A percentile compares a stretch with the other conserved stretches of the same genome.
Evolutionary conservation across 2,113 vertebrate genomes (phyloP).

Genomic region (Naja naja): DNA sequence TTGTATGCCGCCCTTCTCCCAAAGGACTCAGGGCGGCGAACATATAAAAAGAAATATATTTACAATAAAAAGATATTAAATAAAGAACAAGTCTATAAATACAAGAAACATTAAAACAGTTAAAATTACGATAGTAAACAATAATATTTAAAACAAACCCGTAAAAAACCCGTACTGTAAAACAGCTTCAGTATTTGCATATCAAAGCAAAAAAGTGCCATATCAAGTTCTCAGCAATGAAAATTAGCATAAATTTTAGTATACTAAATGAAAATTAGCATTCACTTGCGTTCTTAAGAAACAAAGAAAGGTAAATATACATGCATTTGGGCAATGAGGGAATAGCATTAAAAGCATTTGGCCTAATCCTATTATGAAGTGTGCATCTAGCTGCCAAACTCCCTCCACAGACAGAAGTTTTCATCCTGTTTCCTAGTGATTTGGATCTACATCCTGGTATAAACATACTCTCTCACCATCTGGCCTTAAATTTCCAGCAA

Average conservation of each 20-base stretch:
- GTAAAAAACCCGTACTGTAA: too few relatives aligned
- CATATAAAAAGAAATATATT: too few relatives aligned
- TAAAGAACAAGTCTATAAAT: too few relatives aligned
- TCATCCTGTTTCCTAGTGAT: not conserved
- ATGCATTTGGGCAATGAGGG: not conserved
- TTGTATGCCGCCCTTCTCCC: too few relatives aligned
- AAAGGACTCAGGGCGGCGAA: too few relatives aligned
- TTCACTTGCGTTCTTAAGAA: not conserved
- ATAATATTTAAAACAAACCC: too few relatives aligned
- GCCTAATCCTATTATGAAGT: not conserved
- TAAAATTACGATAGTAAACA: too few relatives aligned
- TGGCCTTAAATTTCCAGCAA: not conserved
- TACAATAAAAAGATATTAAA: too few relatives aligned
- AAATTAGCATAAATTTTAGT: not conserved
- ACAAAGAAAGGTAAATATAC: not conserved
- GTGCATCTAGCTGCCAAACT: not conserved
- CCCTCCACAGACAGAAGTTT: too few relatives aligned
- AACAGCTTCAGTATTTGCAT: not conserved
- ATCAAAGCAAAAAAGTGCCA: not conserved
- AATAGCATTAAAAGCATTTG: not conserved
- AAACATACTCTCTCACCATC: not conserved
- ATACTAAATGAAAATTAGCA: not conserved
- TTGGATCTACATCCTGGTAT: not conserved
- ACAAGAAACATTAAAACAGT: too few relatives aligned
- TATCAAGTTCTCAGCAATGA: not conserved